These are phyloP conservation scores for Fabriciana adippe DNA, from an alignment of 2,888 invertebrate species.

Conservation along the genomic window DNA sequence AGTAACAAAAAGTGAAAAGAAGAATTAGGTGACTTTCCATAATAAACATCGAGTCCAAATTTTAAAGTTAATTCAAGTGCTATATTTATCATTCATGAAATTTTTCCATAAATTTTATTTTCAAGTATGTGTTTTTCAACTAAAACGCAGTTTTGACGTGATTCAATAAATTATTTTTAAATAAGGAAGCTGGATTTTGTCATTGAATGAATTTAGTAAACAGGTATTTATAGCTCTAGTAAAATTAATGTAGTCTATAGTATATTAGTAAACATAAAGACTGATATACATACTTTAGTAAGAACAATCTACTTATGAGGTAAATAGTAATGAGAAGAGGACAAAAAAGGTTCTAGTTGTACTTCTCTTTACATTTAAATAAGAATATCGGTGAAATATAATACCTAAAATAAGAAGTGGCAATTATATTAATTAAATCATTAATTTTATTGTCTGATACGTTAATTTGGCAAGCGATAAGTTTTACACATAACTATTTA, in stretches of 20 bases:
- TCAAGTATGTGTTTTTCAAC: not conserved
- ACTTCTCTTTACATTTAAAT: not conserved
- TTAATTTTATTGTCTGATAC: constrained; percentile 23
- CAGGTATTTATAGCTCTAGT: constrained; percentile 25
- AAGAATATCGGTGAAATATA: not conserved
- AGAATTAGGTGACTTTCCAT: too few species aligned
- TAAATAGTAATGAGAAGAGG: not conserved
- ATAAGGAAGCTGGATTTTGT: constrained; percentile 27
- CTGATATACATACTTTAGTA: too few species aligned
- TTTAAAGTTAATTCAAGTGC: too few species aligned
- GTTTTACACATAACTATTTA: constrained; percentile 13
- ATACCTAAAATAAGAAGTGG: constrained; percentile 14
- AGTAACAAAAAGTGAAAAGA: too few species aligned
- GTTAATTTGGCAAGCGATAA: constrained; percentile 35
- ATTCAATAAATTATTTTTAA: constrained; percentile 24
- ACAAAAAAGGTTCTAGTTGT: not conserved
- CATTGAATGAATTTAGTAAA: constrained; percentile 36
- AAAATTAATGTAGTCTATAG: constrained; percentile 5
- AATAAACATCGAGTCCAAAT: too few species aligned
- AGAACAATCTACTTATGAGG: not conserved
- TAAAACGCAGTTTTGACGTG: constrained; percentile 11
- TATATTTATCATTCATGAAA: not conserved
- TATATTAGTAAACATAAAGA: not conserved
- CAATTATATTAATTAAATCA: constrained; percentile 30
- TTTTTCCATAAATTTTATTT: not conserved